Conservation (phyloP, 1,140 invertebrate species). For the Brachionus sp. region DNA sequence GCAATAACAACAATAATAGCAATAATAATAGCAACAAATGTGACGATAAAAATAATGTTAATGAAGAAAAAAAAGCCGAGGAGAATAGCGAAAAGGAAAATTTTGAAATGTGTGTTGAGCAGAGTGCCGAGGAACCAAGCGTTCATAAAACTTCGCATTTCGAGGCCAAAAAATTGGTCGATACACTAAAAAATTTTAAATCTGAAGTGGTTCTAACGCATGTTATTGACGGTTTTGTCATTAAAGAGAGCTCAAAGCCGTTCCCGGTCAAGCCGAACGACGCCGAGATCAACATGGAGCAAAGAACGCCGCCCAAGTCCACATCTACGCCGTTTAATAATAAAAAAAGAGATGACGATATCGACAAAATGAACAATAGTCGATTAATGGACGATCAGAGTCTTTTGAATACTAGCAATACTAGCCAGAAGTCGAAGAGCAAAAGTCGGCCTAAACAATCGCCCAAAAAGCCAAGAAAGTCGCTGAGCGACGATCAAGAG, state of each 20-base stretch:
- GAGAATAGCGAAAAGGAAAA: conserved; percentile 21
- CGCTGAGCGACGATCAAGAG: neutral
- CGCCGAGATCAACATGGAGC: neutral
- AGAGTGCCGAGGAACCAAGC: neutral
- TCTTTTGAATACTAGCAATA: neutral
- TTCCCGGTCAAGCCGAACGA: conserved; percentile 37
- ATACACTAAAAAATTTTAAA: neutral
- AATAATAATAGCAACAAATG: neutral
- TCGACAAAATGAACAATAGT: conserved; percentile 1
- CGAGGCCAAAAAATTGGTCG: neutral
- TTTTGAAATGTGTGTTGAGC: neutral
- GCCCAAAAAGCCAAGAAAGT: neutral
- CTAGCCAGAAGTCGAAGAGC: neutral
- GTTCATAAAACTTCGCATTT: neutral
- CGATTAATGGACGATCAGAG: neutral
- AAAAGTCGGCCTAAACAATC: neutral
- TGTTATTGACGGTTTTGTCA: conserved; percentile 44
- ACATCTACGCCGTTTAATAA: neutral
- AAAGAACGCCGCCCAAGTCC: neutral
- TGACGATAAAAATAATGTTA: neutral
- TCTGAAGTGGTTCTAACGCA: conserved; percentile 24
- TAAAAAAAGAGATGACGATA: neutral
- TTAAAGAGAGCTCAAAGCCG: conserved; percentile 42
- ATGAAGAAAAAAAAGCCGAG: neutral
- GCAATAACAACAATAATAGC: neutral